Conservation (phyloP, 2,113 vertebrate species). For the Pheucticus melanocephalus region DNA sequence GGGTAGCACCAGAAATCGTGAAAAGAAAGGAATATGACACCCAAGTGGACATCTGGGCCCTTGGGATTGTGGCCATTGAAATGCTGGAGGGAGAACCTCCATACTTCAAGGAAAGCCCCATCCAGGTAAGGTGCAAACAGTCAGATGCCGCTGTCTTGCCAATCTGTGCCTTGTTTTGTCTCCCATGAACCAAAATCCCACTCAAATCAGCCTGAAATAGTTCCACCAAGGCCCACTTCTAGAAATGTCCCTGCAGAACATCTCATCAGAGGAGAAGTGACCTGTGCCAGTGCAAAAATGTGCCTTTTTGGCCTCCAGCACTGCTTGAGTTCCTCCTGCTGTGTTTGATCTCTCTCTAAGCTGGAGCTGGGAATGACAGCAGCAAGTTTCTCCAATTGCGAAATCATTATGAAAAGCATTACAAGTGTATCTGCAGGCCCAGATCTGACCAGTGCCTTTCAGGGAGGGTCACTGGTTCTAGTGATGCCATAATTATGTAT, state of each 20-base stretch:
- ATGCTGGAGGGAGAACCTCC: constrained; percentile 99
- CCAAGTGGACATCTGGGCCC: constrained; percentile 97
- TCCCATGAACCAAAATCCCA: not conserved
- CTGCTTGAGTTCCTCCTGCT: not conserved
- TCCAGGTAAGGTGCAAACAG: constrained; percentile 82
- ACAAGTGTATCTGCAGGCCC: not conserved
- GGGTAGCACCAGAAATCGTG: constrained; percentile 96
- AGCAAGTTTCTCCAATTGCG: not conserved
- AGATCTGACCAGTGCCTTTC: not conserved
- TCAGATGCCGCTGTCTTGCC: not conserved
- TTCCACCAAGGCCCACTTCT: not conserved
- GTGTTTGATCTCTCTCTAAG: not conserved
- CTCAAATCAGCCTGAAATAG: not conserved
- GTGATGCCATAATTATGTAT: not conserved
- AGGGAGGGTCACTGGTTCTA: not conserved
- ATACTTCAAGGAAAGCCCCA: constrained; percentile 94
- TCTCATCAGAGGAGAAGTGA: not conserved
- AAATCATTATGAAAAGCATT: not conserved
- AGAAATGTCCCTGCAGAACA: not conserved
- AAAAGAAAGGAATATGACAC: constrained; percentile 92
- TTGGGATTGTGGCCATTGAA: constrained; percentile 98
- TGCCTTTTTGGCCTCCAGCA: not conserved
- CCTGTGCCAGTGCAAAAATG: not conserved
- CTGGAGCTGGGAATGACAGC: not conserved
- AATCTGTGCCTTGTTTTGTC: not conserved